Conservation (phyloP, 1,140 invertebrate genomes). For the Conus betulinus region DNA sequence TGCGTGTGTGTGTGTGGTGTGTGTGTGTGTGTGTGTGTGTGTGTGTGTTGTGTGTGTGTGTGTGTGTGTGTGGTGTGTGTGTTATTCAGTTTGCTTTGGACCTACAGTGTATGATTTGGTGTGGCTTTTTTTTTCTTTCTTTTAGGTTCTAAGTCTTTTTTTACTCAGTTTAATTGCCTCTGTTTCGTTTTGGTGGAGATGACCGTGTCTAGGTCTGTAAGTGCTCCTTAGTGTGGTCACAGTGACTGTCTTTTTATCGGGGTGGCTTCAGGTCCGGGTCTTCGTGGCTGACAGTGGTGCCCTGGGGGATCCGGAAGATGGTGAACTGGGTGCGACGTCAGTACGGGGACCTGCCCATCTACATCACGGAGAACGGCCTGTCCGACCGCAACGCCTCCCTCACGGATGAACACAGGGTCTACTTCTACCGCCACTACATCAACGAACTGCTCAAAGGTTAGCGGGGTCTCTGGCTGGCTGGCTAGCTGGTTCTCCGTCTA, state of each 20-base stretch:
- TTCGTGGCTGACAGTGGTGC: constrained; percentile 75
- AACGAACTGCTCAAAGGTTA: constrained; percentile 79
- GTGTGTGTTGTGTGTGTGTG: too few species aligned
- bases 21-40: too few species aligned
- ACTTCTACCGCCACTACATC: constrained; percentile 80
- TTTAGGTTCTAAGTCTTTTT: background rate
- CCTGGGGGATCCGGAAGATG: constrained; percentile 82
- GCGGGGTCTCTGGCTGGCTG: background rate
- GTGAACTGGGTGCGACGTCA: constrained; percentile 81
- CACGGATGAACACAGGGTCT: constrained; percentile 78
- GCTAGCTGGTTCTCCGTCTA: background rate
- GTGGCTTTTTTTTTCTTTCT: background rate
- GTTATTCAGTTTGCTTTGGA: background rate
- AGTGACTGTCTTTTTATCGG: too few species aligned
- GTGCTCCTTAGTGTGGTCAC: background rate
- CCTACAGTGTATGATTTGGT: background rate
- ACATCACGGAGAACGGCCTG: constrained; percentile 85
- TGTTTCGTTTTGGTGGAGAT: too few species aligned
- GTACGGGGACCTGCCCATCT: constrained; percentile 81
- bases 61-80: too few species aligned
- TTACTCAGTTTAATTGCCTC: too few species aligned
- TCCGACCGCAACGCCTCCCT: constrained; percentile 76
- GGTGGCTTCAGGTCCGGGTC: constrained; percentile 63
- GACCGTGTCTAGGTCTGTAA: background rate
- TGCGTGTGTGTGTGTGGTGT: too few species aligned